Base-by-base conservation (phyloP, 2,888 invertebrate genomes). In the Bombylius discolor region DNA sequence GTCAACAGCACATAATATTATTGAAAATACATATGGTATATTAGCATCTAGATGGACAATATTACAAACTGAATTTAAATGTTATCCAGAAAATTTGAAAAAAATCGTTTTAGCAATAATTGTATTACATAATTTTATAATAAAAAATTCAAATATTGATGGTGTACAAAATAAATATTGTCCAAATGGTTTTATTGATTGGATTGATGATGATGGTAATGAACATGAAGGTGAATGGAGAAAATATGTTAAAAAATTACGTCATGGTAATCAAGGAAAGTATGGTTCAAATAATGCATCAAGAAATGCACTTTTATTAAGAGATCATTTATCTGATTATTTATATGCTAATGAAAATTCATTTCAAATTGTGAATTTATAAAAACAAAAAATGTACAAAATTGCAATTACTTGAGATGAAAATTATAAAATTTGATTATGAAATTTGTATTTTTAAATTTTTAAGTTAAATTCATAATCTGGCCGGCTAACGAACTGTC, bases 1-100 rank as follows among this genome's bases (percentile, higher is more conserved):
- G 46, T 55, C 56, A 33, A 48, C 56, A 49, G 58, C 47, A 48
- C 55, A 60, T 49, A 57, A 55, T 56, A 14, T 51, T 31, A 11
- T 34, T 32, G 51, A 55, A 34, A 51, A 51, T 32, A 56, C 55
- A n/a, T 61, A 60, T 61, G 61, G 62, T 44, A 60, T 62, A 55
- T 50, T 55, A 13, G 33, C 31, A 33, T 23, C 51, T n/a, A 51
- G 51, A 51, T 51, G 44, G 44, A 13, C 39, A 12, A 32, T 51
- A 45, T 13, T 51, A 33, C 51, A 31, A 12, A 23, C 39, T 3
- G 39, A 36, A 13, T 39, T 50, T 23, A 50, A 50, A 11, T 50
- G 36, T 50, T 14, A 14, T 5, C 36, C 50, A 11, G 14, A 14
- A 39, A 39, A 50, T 36, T 14, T n/a, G 5, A 36, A 50, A 39